A percentile compares a stretch with the other conserved stretches of the same genome.
phyloP scores from a whole-genome alignment of 2,888 invertebrate species.

The Euplexia lucipara region DNA sequence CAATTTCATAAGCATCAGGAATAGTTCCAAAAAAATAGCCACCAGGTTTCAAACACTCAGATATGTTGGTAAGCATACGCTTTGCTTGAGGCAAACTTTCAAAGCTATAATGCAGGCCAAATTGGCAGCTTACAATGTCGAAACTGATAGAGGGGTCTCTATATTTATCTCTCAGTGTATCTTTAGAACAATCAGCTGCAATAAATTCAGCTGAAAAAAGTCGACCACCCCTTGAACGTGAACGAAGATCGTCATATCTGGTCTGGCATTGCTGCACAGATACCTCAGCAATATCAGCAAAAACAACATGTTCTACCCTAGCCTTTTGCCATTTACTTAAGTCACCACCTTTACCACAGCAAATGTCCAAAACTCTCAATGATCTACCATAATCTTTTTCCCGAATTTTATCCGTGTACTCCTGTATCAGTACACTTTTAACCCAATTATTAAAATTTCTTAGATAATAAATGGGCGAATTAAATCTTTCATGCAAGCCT shows the following conservation, averaged over 20 bases:
- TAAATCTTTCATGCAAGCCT: slow-evolving; percentile 94
- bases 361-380: slow-evolving; percentile 96
- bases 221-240: slow-evolving; percentile 79
- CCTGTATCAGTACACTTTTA: slow-evolving; percentile 98
- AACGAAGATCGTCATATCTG: slow-evolving; percentile 94
- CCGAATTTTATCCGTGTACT: slow-evolving; percentile 93
- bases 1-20: slow-evolving; percentile 97
- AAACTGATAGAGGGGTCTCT: slow-evolving; percentile 94
- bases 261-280: slow-evolving; percentile 97
- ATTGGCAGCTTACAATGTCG: slow-evolving; percentile 99
- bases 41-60: slow-evolving; percentile 96
- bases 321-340: slow-evolving; percentile 98
- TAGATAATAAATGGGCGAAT: slow-evolving; percentile 97
- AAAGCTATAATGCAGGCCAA: slow-evolving; percentile 99
- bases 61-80: slow-evolving; percentile 97
- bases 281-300: slow-evolving; percentile 98
- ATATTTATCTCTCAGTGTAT: slow-evolving; percentile 94
- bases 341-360: slow-evolving; percentile 99
- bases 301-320: slow-evolving; percentile 95
- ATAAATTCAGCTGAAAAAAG: slow-evolving; percentile 97
- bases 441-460: slow-evolving; percentile 99
- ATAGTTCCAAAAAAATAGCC: slow-evolving; percentile 99
- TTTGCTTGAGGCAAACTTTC: slow-evolving; percentile 97
- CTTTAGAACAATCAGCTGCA: slow-evolving; percentile 97
- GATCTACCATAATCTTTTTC: slow-evolving; percentile 93